Base-by-base conservation (phyloP, 2,797 vertebrate species). In the Coracias cyanogaster region DNA sequence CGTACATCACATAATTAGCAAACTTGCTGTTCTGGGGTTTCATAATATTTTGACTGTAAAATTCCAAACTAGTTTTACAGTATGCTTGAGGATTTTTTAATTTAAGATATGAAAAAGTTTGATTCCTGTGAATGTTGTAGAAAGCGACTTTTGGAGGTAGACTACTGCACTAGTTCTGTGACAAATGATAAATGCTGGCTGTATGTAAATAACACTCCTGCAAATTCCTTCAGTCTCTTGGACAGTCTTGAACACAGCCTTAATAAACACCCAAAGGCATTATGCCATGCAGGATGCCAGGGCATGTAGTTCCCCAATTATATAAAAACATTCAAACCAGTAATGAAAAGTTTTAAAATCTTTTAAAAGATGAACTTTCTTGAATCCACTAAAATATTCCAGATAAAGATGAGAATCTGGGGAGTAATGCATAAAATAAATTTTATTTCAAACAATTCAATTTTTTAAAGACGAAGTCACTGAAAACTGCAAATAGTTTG, bases 31-130 rank as follows among this genome's bases (percentile, higher is more conserved):
- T 86, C 29, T 87, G 60, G 45, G 67, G 15, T 86, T 93, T 97
- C 82, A 72, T 88, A 93, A 84, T 49, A 91, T 91, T 96, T 97
- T 90, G 81, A 96, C 46, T 93, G 90, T 67, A 93, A 86, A 78
- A 55, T 25, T 93, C 87, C 69, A 79, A 77, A 51, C 12, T 81
- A 15, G 3, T 84, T 85, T 84, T 76, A 46, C 8, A 19, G 17
- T 45, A 54, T 39, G 28, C n/a, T 85, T 55, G 28, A 58, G 41
- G 7, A 52, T 16, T 77, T 48, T 92, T 89, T 77, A 77, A 24
- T 28, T 7, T 60, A 58, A 77, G 61, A 49, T 16, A 45, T 4
- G 31, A 37, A 65, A 86, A 73, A 89, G 1, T 49, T 86, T 72
- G 15, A 64, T 73, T 54, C 79, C 62, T 89, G 20, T 72, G 52